Evolutionary conservation across 2,113 vertebrate species (phyloP), one percentile per base, ranked within the genome.

Genomic region (Tapirus terrestris): DNA sequence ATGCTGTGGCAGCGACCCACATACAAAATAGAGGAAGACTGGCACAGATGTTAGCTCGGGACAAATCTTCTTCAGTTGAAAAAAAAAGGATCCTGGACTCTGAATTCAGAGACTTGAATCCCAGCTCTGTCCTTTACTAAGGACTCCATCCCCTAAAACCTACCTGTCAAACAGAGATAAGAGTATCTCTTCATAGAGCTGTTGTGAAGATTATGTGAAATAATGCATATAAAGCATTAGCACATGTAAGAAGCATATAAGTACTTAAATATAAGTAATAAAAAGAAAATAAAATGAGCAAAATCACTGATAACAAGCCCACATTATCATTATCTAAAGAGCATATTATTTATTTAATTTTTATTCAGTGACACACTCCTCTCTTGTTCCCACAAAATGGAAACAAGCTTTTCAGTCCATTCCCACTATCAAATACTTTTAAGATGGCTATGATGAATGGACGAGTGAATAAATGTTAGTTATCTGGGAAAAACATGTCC

Each of bases 261-360:
- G 3, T 43, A 86, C n/a, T 87, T 23, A 65, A 93, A 82, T 60
- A 12, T 17, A 91, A 81, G 36, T n/a, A 53, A 76, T 53, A 79
- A 87, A 60, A 94, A 80, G 33, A 72, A 21, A 67, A 60, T 14
- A 76, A 67, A 82, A 79, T 39, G 14, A 95, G 6, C 36, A 65
- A 82, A 93, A 48, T 51, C 80, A 51, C 48, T 45, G 36, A 84
- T 4, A 80, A 39, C 10, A 91, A 53, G 39, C 39, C 9, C 23
- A 68, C 63, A 67, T 21, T 21, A 6, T 56, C 67, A 91, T 68
- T 75, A 89, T 89, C 73, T 65, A 86, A 33, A 92, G 36, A 81
- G 10, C 3, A 76, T 6, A 86, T 53, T 79, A 33, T 67, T 96
- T 51, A 63, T 68, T 96, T 51, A 63, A 75, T 83, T 93, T 94